phyloP scores from a whole-genome alignment of 2,113 vertebrate genomes.

The Antigone vipio region DNA sequence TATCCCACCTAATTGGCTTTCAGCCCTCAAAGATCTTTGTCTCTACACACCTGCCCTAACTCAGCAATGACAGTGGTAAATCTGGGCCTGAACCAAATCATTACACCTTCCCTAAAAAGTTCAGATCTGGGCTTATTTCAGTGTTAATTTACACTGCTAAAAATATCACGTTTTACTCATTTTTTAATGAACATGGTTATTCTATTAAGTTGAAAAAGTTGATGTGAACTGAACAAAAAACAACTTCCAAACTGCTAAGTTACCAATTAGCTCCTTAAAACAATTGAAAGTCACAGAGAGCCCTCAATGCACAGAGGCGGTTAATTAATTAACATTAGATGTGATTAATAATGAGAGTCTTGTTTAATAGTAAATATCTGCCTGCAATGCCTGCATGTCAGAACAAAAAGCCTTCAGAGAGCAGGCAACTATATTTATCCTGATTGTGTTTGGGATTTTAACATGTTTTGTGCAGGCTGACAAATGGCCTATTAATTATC shows the following conservation, averaged over 20 bases:
- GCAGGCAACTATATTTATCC: slow-evolving; percentile 89
- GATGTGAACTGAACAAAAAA: slow-evolving; percentile 70
- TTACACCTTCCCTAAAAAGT: background rate
- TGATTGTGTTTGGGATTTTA: slow-evolving; percentile 94
- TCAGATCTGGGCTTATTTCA: background rate
- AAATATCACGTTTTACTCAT: background rate
- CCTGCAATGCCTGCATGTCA: slow-evolving; percentile 82
- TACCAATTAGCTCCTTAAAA: slow-evolving; percentile 91
- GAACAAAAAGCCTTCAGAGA: slow-evolving; percentile 88
- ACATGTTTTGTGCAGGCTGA: slow-evolving; percentile 97
- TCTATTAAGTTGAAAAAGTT: slow-evolving; percentile 31
- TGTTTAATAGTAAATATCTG: slow-evolving; percentile 92
- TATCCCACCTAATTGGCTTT: background rate
- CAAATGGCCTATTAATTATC: slow-evolving; percentile 99
- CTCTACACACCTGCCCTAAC: background rate
- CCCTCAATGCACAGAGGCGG: slow-evolving; percentile 78
- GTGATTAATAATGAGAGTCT: slow-evolving; percentile 98
- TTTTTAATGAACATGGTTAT: slow-evolving; percentile 14
- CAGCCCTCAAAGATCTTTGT: background rate
- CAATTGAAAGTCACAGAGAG: slow-evolving; percentile 83
- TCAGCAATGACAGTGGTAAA: background rate
- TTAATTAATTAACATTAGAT: slow-evolving; percentile 99
- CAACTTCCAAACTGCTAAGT: slow-evolving; percentile 80
- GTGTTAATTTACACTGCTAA: background rate
- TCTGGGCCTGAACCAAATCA: background rate